Base-by-base conservation (phyloP, 2,888 invertebrate genomes). In the Meghimatium bilineatum region DNA sequence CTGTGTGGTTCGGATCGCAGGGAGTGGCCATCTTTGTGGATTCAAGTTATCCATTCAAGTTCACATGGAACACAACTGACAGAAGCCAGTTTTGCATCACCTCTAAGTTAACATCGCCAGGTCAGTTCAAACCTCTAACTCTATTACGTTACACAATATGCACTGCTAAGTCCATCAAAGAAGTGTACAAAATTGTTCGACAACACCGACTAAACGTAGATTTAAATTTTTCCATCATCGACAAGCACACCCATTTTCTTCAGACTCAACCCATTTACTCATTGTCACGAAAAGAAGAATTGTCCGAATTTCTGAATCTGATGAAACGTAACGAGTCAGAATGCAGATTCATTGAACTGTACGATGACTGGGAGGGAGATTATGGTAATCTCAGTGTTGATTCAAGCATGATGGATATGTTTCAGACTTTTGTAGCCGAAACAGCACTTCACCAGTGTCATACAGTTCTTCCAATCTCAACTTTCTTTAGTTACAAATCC, bases 401-500 rank as follows among this genome's bases (percentile, higher is more conserved):
- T 29, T 44, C 82, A 2, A 80, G 32, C 23, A 82, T 81, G 76
- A n/a, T 84, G 20, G 69, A 71, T 2, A 71, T 81, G n/a, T 23
- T 88, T 32, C 72, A 80, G 29, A 20, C 44, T 5, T 63, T 87
- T n/a, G 63, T 86, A 49, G 60, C 26, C 0, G 83, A 79, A 52
- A 82, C 86, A 56, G 79, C 29, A 6, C 60, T 44, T 20, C 52
- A 44, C 3, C 63, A 82, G 36, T 88, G 88, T 66, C 78, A 84
- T 56, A 71, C 83, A 20, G 76, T 87, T 69, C 82, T 88, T 26
- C 88, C 88, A 6, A 74, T 88, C 49, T 86, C 86, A 34, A 85
- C 88, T 26, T 86, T 88, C 60, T 87, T 88, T 85, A 86, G 84
- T 56, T 88, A 86, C 83, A 85, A 82, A 38, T 88, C 88, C 0